Conservation (phyloP, 2,888 invertebrate species). For the Busseola fusca region DNA sequence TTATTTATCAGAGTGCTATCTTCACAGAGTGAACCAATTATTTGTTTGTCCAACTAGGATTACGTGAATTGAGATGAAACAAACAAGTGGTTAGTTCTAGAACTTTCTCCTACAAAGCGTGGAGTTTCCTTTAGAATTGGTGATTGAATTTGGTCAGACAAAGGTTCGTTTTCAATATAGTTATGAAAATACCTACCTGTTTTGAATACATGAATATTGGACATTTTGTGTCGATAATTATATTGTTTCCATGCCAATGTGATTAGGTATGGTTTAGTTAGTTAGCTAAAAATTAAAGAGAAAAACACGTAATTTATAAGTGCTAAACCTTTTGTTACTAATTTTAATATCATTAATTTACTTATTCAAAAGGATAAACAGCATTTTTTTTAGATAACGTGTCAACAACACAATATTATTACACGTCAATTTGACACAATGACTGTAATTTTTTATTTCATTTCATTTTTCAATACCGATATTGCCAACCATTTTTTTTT, state of each 20-base stretch:
- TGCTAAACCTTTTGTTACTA: no score
- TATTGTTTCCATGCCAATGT: neutral
- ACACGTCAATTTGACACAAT: no score
- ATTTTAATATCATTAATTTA: no score
- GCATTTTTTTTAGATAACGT: no score
- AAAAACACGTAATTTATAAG: no score
- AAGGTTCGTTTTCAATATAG: neutral
- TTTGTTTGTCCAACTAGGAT: constrained; percentile 46
- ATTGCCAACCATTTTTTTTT: no score
- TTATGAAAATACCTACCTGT: neutral
- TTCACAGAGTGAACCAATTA: constrained; percentile 50
- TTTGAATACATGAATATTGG: neutral
- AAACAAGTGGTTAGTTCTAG: constrained; percentile 49
- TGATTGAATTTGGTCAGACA: neutral
- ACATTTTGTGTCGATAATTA: neutral
- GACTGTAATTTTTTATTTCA: no score
- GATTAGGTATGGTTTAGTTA: neutral
- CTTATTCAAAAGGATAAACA: no score
- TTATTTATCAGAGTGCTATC: constrained; percentile 18
- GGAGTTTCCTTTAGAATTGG: constrained; percentile 21
- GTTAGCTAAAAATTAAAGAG: no score
- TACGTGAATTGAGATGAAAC: constrained; percentile 48
- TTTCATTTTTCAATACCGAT: no score
- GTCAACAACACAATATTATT: no score
- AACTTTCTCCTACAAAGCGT: constrained; percentile 22